Evolutionary conservation across 2,797 vertebrate genomes (phyloP), one percentile per base, ranked within the genome.

Genomic region (Numenius phaeopus): DNA sequence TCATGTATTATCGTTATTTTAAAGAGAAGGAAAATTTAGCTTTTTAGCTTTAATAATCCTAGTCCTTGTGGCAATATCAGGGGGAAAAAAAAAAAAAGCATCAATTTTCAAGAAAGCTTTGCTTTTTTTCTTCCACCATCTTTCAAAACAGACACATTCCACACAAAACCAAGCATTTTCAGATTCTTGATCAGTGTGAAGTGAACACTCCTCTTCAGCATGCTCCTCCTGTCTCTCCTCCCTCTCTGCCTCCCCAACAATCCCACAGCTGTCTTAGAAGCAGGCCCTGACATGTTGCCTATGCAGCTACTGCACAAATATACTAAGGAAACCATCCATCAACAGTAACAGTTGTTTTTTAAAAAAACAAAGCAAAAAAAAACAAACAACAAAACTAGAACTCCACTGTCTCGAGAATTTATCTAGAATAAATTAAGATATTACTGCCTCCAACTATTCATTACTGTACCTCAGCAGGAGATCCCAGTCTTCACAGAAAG

Each of bases 241-340:
- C 11, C 27, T 52, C 29, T 49, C 3, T 24, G 5, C 11, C 47
- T 58, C 34, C 19, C 23, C 27, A 87, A 32, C 46, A 72, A 80
- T 37, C 39, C 20, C 5, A 0, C 5, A 52, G 46, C 42, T 65
- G 54, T n/a, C 18, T 42, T 6, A 3, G 0, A 80, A 66, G 40
- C 47, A 87, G 79, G 87, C 11, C 47, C 39, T 44, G 37, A 50
- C 14, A 0, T 1, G 49, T 14, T 85, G 46, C 55, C 39, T 18
- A 11, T 32, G 19, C 32, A 87, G 14, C 30, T 73, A 46, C 73
- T 67, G 42, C 30, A 64, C 46, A 52, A 78, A 54, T 37, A 71
- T 4, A 52, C 21, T n/a, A 37, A 19, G 70, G 21, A 76, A 83
- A 65, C 19, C 14, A 81, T 32, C 30, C 49, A 42, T 18, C 14